These are phyloP conservation scores for Aphis craccivora DNA, from an alignment of 1,140 invertebrate genomes.

Conservation along the genomic window DNA sequence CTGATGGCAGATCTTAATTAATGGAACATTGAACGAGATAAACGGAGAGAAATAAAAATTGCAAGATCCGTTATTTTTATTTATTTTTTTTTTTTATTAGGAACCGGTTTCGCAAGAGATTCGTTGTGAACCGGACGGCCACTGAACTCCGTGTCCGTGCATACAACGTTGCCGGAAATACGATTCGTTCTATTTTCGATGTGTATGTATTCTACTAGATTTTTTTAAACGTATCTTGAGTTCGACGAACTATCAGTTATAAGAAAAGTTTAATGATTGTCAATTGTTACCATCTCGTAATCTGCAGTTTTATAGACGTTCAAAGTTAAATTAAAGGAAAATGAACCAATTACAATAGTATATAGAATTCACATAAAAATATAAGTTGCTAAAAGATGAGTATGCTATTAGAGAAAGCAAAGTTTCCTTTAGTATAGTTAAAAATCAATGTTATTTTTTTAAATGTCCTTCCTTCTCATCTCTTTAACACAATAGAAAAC, in stretches of 20 bases:
- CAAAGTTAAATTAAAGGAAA: not conserved
- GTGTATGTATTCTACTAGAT: not conserved
- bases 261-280: not conserved
- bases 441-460: not conserved
- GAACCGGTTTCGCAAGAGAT: constrained; percentile 52
- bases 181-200: not conserved
- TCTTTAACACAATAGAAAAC: not conserved
- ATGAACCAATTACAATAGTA: not conserved
- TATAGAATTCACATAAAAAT: not conserved
- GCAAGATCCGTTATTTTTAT: constrained; percentile 55
- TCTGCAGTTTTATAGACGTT: not conserved
- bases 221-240: not conserved
- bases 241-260: not conserved
- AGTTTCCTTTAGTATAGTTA: not conserved
- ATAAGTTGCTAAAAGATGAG: not conserved
- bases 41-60: constrained; percentile 22
- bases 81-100: constrained; percentile 17
- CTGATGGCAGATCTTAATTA: constrained; percentile 30
- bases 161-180: constrained; percentile 48
- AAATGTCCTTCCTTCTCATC: not conserved
- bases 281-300: not conserved
- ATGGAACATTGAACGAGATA: constrained; percentile 6
- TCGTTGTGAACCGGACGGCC: constrained; percentile 39
- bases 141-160: constrained; percentile 26
- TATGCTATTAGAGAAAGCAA: not conserved